These are phyloP conservation scores for Neodon shergylaensis DNA, from an alignment of 2,113 vertebrate genomes.

Conservation along the genomic window DNA sequence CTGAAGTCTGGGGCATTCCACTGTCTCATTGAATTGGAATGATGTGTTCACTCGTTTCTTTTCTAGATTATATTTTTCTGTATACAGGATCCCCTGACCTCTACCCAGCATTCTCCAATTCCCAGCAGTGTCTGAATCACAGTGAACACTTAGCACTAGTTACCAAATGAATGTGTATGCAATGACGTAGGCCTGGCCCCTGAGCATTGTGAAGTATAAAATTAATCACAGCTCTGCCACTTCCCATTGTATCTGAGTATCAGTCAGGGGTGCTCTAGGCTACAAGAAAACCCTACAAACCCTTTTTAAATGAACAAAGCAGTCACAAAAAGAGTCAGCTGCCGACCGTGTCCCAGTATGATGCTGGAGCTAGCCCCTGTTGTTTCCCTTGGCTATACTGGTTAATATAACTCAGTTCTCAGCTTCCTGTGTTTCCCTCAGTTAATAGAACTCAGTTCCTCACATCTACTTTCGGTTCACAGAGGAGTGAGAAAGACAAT, in stretches of 20 bases:
- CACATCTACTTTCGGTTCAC: neutral
- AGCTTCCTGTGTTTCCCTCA: neutral
- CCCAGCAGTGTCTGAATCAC: neutral
- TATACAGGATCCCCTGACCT: neutral
- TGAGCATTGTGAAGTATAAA: neutral
- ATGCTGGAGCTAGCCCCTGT: neutral
- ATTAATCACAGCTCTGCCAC: neutral
- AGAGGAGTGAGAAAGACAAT: neutral
- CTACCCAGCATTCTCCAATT: neutral
- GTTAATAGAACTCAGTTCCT: neutral
- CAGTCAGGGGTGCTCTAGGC: neutral
- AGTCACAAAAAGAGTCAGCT: neutral
- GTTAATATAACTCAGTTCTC: neutral
- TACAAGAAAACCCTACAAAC: neutral
- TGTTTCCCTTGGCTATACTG: slow-evolving; percentile 2
- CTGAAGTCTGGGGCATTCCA: neutral
- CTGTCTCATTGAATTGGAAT: neutral
- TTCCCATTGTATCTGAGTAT: neutral
- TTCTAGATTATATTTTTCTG: neutral
- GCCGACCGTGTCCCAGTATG: neutral
- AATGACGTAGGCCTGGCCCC: neutral
- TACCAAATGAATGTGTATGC: neutral
- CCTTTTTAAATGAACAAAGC: neutral
- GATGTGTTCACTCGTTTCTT: neutral
- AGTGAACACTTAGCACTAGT: neutral